Conservation (phyloP, 2,888 invertebrate genomes). For the Dasysyrphus tricinctus region DNA sequence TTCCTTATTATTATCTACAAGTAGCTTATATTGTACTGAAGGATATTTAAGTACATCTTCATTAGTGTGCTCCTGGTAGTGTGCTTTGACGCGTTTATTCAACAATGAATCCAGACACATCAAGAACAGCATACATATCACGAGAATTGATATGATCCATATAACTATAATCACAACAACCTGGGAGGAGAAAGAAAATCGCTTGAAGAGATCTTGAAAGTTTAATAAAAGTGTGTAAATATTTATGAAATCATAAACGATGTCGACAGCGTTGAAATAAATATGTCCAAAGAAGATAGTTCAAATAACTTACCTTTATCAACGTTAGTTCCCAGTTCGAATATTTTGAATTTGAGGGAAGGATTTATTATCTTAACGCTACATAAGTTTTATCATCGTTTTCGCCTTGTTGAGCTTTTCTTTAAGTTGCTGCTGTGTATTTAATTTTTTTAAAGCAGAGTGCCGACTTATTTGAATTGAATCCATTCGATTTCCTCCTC, state of each 20-base stretch:
- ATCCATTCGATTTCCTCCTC: too few relatives aligned
- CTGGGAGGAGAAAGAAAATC: constrained; percentile 84
- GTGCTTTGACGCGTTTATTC: constrained; percentile 92
- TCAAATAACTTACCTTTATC: constrained; percentile 87
- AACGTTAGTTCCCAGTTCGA: too few relatives aligned
- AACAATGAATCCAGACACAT: constrained; percentile 98
- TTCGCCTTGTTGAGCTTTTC: too few relatives aligned
- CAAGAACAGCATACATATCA: constrained; percentile 99
- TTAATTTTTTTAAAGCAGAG: too few relatives aligned
- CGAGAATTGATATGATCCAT: constrained; percentile 97
- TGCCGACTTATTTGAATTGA: too few relatives aligned
- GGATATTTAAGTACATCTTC: constrained; percentile 91
- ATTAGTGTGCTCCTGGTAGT: constrained; percentile 97
- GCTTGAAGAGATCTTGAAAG: neutral
- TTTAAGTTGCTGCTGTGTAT: too few relatives aligned
- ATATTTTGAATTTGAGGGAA: too few relatives aligned
- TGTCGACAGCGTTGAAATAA: too few relatives aligned
- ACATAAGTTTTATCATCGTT: too few relatives aligned
- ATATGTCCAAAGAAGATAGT: neutral
- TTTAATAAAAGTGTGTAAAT: neutral
- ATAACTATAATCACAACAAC: constrained; percentile 99
- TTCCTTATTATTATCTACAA: constrained; percentile 76
- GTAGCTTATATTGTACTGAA: constrained; percentile 81
- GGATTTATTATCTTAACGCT: too few relatives aligned
- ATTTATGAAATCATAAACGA: neutral